Conservation (phyloP, 2,888 invertebrate genomes). For the Oegoconia quadripuncta region DNA sequence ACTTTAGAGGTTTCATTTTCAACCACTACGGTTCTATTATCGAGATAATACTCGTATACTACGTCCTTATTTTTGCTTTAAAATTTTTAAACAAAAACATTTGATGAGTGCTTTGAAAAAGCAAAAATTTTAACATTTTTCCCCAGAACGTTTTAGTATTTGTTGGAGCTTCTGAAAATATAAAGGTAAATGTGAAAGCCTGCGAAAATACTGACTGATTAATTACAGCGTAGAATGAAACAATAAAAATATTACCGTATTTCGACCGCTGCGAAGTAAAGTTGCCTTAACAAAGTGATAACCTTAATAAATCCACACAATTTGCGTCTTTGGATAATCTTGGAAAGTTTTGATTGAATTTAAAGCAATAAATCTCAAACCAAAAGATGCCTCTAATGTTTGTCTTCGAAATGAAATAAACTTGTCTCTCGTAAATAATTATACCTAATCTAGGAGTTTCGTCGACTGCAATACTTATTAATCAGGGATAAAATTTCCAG, state of each 20-base stretch:
- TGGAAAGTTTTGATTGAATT: slow-evolving; percentile 29
- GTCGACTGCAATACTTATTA: slow-evolving; percentile 1
- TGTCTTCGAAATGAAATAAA: slow-evolving; percentile 20
- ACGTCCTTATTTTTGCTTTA: too few relatives aligned
- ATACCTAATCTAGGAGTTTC: slow-evolving; percentile 4
- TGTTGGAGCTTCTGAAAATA: too few relatives aligned
- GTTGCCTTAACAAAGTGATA: slow-evolving; percentile 17
- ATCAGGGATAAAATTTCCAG: background rate
- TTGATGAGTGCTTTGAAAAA: too few relatives aligned
- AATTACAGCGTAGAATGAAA: too few relatives aligned
- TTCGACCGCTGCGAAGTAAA: background rate
- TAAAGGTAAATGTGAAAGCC: too few relatives aligned
- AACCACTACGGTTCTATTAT: slow-evolving; percentile 18
- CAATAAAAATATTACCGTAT: too few relatives aligned
- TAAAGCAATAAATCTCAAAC: slow-evolving; percentile 29
- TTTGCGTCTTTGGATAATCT: slow-evolving; percentile 25
- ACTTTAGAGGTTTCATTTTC: slow-evolving; percentile 16
- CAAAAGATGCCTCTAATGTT: slow-evolving; percentile 26
- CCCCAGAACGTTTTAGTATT: too few relatives aligned
- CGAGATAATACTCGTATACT: background rate
- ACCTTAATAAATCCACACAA: slow-evolving; percentile 27
- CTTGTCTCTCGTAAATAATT: slow-evolving; percentile 16
- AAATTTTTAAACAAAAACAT: too few relatives aligned
- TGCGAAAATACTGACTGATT: too few relatives aligned
- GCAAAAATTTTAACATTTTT: too few relatives aligned